Evolutionary conservation across 1,140 invertebrate species (phyloP).

Genomic region (Aradophagus sp.): DNA sequence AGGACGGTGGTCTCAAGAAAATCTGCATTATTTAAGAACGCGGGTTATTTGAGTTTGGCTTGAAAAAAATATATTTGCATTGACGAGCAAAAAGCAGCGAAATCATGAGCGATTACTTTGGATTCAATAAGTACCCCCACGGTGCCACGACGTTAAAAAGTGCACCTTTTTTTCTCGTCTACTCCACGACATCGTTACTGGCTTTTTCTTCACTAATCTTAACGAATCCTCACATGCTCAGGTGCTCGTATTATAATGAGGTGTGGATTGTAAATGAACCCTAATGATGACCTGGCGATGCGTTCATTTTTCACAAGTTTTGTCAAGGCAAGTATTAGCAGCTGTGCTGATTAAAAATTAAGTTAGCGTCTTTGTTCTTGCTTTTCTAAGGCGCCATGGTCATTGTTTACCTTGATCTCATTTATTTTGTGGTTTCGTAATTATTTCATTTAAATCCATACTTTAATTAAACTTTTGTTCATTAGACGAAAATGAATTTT

Average conservation of each 20-base stretch:
- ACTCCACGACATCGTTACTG: conserved; percentile 68
- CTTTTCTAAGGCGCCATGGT: conserved; percentile 9
- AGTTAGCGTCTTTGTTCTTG: conserved; percentile 44
- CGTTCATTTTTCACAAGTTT: conserved; percentile 52
- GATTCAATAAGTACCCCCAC: conserved; percentile 46
- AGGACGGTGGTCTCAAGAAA: conserved; percentile 2
- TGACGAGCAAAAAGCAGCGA: conserved; percentile 67
- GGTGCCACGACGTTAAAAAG: conserved; percentile 59
- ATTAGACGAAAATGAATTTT: too few species aligned
- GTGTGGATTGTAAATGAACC: conserved; percentile 73
- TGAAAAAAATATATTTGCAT: conserved; percentile 60
- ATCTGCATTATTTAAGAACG: conserved; percentile 31
- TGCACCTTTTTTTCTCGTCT: conserved; percentile 62
- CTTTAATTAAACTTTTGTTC: too few species aligned
- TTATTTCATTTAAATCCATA: too few species aligned
- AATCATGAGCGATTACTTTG: conserved; percentile 65
- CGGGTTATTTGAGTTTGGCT: conserved; percentile 6
- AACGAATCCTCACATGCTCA: conserved; percentile 55
- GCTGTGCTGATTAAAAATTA: conserved; percentile 28
- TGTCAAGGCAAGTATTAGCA: conserved; percentile 23
- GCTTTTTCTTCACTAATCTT: conserved; percentile 68
- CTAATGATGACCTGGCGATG: conserved; percentile 64
- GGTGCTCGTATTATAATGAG: conserved; percentile 67
- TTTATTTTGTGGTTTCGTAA: too few species aligned
- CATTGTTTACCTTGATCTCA: too few species aligned